Percentiles rank a stretch among this genome's conserved stretches.
These are phyloP conservation scores for Saguinus midas DNA, from an alignment of 2,113 vertebrate genomes.

Conservation along the genomic window DNA sequence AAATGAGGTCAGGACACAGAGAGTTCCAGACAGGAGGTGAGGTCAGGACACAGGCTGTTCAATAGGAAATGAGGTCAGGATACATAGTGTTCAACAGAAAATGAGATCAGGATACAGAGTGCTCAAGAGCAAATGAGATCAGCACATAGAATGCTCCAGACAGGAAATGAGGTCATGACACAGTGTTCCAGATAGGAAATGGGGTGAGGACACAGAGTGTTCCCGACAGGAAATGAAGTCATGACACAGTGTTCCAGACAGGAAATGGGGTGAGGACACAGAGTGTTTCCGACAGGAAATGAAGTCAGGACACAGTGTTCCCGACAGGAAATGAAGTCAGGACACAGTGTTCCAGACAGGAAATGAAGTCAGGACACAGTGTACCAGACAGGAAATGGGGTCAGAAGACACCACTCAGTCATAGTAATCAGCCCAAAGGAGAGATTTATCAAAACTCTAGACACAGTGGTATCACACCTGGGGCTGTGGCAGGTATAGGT, in stretches of 20 bases:
- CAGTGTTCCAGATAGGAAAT: neutral
- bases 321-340: neutral
- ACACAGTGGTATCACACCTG: accelerated
- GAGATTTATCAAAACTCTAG: neutral
- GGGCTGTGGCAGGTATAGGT: neutral
- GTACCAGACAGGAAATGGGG: neutral
- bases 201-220: accelerated
- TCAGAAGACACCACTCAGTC: neutral
- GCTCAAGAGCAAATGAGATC: neutral
- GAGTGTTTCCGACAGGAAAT: neutral
- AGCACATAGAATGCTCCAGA: no score
- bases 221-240: neutral
- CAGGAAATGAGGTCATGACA: neutral
- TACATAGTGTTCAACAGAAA: neutral
- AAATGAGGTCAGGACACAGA: neutral
- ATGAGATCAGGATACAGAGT: neutral
- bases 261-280: neutral
- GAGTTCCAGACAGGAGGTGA: neutral
- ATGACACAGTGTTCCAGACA: neutral
- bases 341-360: accelerated
- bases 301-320: accelerated
- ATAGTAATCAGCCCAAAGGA: neutral
- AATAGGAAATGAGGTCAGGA: no score
- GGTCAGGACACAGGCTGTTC: neutral
- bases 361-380: neutral